Base-by-base conservation (phyloP, 1,140 invertebrate genomes). In the Aphelenchoides avenae region DNA sequence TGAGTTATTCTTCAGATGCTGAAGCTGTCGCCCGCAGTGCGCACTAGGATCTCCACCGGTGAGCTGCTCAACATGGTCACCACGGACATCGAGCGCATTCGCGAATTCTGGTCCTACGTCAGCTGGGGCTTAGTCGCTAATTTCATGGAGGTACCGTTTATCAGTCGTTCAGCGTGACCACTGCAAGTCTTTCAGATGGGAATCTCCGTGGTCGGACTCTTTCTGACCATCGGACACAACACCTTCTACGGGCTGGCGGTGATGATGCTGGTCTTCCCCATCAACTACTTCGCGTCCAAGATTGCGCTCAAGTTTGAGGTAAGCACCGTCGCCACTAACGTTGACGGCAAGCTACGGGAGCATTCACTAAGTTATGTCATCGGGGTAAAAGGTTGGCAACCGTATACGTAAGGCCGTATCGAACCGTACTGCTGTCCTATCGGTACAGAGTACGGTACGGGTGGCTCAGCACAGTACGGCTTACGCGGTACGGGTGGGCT, bases 41-140 rank as follows among this genome's bases (percentile, higher is more conserved):
- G 53, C 24, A 41, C 40, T 11, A 34, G 37, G 13, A 57, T 40
- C 24, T 64, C 60, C 29, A 41, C 63, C 13, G 60, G 60, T 13
- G 60, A 66, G 39, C 39, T 62, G 46, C n/a, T 68, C 13, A 62
- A 62, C 20, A 29, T 44, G 11, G 27, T 65, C 30, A 64, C 65
- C 27, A 61, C 41, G 2, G 60, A 62, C 22, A 27, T 62, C 11
- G 22, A 31, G 0, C 61, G 46, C 20, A 9, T 48, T 34, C 20
- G 36, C n/a, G 26, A 5, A 24, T 68, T 59, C 24, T 62, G 65
- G 65, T 54, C 29, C 37, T 22, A 42, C n/a, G 13, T 62, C 4
- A 30, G 61, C 15, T n/a, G n/a, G n/a, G 30, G 42, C 18, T 62
- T 66, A 39, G 30, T 62, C 60, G 18, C 22, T 66, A 15, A 61